Base-by-base conservation (phyloP, 2,113 vertebrate species). In the Apus apus region DNA sequence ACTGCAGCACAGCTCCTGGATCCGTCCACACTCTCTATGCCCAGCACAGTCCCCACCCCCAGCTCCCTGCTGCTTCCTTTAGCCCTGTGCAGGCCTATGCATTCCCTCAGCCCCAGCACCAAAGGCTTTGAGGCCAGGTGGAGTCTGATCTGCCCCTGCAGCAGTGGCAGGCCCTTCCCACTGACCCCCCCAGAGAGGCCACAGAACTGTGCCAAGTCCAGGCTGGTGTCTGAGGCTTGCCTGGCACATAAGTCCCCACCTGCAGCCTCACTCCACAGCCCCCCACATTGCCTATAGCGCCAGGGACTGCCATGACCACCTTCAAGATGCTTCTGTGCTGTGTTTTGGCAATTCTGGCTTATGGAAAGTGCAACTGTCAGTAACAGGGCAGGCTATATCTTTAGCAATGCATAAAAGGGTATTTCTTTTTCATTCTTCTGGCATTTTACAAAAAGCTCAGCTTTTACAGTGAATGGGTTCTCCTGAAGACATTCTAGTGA, bases 271-370 rank as follows among this genome's bases (percentile, higher is more conserved):
- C 6, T 30, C 26, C 9, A 5, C 27, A 12, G 34, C 26, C 21
- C 21, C 19, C 2, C 8, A 2, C 15, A 2, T 15, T 0, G 4
- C 8, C 20, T 26, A 38, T 17, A 13, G 16, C 29, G 10, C 12
- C 48, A 4, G 26, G 26, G n/a, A 6, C 40, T 12, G 16, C 34
- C 7, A 13, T 0, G 0, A 6, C 7, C 16, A 10, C 46, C 22
- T 54, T n/a, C 5, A 9, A 27, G 30, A 32, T 64, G 6, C 17
- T 43, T 5, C 13, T 19, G 23, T 36, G 6, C 9, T 32, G 51
- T 1, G 3, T 13, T 23, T 46, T 14, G n/a, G 11, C 11, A 5
- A 17, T 36, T 30, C 34, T 30, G n/a, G 27, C 48, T n/a, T 29
- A 10, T 1, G 8, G 34, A 34, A 66, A 32, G 27, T 8, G 34